Conservation (phyloP, 1,140 invertebrate species). For the Pseudobourletiella spinata region DNA sequence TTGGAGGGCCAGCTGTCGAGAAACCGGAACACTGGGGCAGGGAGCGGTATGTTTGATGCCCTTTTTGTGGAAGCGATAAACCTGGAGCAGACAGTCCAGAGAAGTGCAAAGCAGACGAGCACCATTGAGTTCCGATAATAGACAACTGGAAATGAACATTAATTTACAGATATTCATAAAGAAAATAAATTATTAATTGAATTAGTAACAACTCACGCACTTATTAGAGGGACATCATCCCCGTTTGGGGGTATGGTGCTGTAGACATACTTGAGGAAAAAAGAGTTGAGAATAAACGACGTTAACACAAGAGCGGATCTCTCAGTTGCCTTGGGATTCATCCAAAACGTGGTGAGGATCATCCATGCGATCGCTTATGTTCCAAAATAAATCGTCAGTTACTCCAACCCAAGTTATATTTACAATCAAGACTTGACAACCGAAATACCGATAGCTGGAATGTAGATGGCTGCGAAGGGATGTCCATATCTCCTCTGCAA, state of each 20-base stretch:
- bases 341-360: conserved; percentile 18
- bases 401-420: background rate
- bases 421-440: too few species aligned
- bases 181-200: background rate
- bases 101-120: conserved; percentile 1
- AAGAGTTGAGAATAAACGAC: background rate
- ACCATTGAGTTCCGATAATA: conserved; percentile 19
- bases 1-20: conserved; percentile 6
- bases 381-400: background rate
- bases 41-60: conserved; percentile 13
- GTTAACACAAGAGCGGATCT: conserved; percentile 9
- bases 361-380: conserved; percentile 6
- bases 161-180: background rate
- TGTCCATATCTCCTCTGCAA: background rate
- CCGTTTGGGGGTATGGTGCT: conserved; percentile 10
- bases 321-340: conserved; percentile 10
- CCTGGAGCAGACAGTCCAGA: conserved; percentile 18
- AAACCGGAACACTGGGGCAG: conserved; percentile 2
- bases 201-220: background rate
- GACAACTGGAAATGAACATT: conserved; percentile 8
- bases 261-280: conserved; percentile 16
- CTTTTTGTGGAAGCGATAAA: conserved; percentile 15
- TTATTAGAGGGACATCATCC: conserved; percentile 6
- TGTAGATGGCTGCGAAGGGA: background rate
- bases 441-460: background rate